A percentile compares a stretch with the other conserved stretches of the same genome.
Evolutionary conservation across 2,797 vertebrate genomes (phyloP).

Genomic region (Anguilla megastoma): DNA sequence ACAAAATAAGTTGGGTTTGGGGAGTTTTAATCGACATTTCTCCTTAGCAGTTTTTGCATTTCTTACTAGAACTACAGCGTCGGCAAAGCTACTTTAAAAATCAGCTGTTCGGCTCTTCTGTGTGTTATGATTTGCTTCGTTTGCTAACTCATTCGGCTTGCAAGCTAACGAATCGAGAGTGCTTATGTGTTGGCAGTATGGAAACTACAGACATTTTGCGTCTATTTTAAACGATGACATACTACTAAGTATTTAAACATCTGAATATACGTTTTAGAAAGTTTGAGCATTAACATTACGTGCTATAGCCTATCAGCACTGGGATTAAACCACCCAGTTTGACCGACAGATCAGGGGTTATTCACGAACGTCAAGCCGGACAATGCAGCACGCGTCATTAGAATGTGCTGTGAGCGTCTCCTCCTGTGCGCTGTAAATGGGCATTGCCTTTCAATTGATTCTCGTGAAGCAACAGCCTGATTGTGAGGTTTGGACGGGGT

Average conservation of each 20-base stretch:
- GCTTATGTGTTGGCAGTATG: background rate
- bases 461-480: background rate
- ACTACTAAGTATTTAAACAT: background rate
- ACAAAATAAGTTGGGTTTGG: background rate
- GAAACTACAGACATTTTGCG: background rate
- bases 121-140: background rate
- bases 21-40: background rate
- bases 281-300: background rate
- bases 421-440: background rate
- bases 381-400: background rate
- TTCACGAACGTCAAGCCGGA: background rate
- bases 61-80: background rate
- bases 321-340: background rate
- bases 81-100: background rate
- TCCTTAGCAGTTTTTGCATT: background rate
- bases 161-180: background rate
- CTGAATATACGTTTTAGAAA: background rate
- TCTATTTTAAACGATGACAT: background rate
- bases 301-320: background rate
- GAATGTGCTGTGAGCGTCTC: background rate
- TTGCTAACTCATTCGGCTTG: background rate
- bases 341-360: background rate
- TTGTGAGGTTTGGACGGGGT: background rate
- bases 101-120: background rate
- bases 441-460: background rate